Evolutionary conservation across 2,797 vertebrate species (phyloP).

Genomic region (Cirrhinus mrigala): DNA sequence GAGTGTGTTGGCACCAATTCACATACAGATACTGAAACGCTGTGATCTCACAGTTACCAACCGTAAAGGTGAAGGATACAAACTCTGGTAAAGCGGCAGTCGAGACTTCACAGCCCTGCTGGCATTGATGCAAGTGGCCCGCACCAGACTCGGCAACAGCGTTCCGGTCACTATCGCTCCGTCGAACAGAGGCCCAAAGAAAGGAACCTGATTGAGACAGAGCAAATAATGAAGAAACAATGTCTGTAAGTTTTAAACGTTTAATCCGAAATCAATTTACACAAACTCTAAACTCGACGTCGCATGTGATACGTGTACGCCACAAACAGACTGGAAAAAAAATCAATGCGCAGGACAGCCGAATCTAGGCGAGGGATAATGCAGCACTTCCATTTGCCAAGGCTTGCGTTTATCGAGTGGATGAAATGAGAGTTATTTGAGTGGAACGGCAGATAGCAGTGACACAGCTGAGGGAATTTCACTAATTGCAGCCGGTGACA

Average conservation of each 20-base stretch:
- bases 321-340: constrained; percentile 73
- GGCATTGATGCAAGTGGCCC: constrained; percentile 97
- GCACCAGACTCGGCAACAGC: constrained; percentile 93
- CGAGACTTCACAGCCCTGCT: constrained; percentile 97
- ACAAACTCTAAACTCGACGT: neutral
- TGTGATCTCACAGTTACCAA: neutral
- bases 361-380: constrained; percentile 80
- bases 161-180: constrained; percentile 93
- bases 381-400: constrained; percentile 79
- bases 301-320: constrained; percentile 1
- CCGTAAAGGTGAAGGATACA: constrained; percentile 88
- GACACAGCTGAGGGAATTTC: constrained; percentile 53
- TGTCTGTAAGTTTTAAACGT: constrained; percentile 20
- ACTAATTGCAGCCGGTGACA: constrained; percentile 44
- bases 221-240: neutral
- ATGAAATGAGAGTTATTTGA: constrained; percentile 80
- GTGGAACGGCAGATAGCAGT: constrained; percentile 65
- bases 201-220: constrained; percentile 85
- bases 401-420: constrained; percentile 78
- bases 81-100: constrained; percentile 97
- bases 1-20: neutral
- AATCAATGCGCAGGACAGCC: constrained; percentile 72
- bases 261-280: neutral
- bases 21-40: neutral
- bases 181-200: constrained; percentile 95